phyloP scores from a whole-genome alignment of 2,113 vertebrate genomes.

The Mobula birostris region DNA sequence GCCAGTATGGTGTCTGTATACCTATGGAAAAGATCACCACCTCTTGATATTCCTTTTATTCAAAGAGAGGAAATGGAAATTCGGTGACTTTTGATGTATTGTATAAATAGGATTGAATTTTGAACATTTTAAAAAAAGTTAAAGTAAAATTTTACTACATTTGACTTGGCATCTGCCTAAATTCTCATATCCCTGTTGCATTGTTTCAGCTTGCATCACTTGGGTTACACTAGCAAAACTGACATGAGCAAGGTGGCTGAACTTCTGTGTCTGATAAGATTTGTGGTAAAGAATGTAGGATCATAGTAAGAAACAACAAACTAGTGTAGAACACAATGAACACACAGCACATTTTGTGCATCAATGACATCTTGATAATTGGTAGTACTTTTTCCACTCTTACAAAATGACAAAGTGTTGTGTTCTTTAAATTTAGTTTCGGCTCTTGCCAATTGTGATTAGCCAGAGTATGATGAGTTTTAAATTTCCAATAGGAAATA shows the following conservation, averaged over 20 bases:
- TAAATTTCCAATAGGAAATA: background rate
- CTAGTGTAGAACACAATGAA: background rate
- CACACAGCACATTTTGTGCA: background rate
- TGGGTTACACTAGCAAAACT: background rate
- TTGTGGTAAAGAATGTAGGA: background rate
- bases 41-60: too few species aligned
- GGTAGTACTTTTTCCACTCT: background rate
- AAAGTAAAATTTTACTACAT: too few species aligned
- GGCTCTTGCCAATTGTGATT: background rate
- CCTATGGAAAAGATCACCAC: too few species aligned
- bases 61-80: too few species aligned
- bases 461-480: background rate
- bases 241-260: background rate
- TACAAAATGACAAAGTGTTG: background rate
- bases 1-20: too few species aligned
- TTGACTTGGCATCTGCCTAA: too few species aligned
- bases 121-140: too few species aligned
- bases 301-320: background rate
- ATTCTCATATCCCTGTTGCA: background rate
- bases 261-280: background rate
- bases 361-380: background rate
- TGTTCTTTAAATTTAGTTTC: background rate
- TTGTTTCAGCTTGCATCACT: background rate
- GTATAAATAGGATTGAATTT: too few species aligned
- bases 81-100: too few species aligned